Evolutionary conservation across 2,888 invertebrate genomes (phyloP).

Genomic region (Melinaea menophilus): DNA sequence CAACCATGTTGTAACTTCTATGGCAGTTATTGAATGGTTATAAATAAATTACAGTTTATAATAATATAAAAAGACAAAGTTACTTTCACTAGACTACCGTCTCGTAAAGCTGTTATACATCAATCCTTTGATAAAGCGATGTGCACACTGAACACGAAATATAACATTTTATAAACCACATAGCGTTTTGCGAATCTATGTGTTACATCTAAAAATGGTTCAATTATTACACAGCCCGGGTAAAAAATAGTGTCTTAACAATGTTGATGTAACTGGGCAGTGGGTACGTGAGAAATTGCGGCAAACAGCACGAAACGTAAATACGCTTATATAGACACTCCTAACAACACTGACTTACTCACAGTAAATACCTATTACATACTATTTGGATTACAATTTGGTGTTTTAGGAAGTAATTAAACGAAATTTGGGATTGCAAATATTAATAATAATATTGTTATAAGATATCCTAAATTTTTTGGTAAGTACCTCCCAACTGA

Average conservation of each 20-base stretch:
- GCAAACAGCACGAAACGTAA: constrained; percentile 20
- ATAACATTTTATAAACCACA: not conserved
- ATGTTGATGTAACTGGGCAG: constrained; percentile 20
- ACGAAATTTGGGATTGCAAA: too few species aligned
- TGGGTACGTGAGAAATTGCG: constrained; percentile 32
- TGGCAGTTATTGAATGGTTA: not conserved
- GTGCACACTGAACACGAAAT: not conserved
- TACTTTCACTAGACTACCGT: not conserved
- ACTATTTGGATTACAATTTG: too few species aligned
- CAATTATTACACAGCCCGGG: constrained; percentile 27
- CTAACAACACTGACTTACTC: constrained; percentile 10
- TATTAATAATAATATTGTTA: too few species aligned
- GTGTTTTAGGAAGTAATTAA: too few species aligned
- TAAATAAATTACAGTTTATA: not conserved
- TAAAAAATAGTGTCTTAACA: constrained; percentile 30
- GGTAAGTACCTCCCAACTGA: too few species aligned
- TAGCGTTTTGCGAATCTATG: constrained; percentile 22
- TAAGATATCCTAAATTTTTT: too few species aligned
- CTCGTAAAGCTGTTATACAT: constrained; percentile 1
- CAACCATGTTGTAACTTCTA: not conserved
- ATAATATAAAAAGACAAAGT: not conserved
- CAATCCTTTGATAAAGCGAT: not conserved
- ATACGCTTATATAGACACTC: not conserved
- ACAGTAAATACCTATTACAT: not conserved
- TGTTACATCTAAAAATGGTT: constrained; percentile 30